A percentile compares a stretch with the other conserved stretches of the same genome.
Conservation (phyloP, 2,888 invertebrate genomes). For the Hirtodrosophila duncani region DNA sequence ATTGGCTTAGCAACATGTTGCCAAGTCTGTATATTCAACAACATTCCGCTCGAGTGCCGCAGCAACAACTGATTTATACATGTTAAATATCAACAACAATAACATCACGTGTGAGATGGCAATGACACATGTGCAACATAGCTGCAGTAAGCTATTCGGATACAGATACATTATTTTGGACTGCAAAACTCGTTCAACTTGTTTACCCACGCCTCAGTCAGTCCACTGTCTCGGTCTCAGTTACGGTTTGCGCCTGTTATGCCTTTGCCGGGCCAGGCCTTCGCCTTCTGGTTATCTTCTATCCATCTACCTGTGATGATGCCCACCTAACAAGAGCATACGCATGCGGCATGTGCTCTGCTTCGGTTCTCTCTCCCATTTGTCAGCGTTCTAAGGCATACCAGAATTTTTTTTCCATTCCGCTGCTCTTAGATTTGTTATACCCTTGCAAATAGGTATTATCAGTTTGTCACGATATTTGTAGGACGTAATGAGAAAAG, state of each 20-base stretch:
- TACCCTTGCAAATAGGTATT: no score
- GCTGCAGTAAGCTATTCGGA: constrained; percentile 47
- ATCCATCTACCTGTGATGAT: constrained; percentile 19
- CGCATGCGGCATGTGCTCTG: constrained; percentile 29
- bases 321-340: constrained; percentile 16
- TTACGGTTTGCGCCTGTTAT: no score
- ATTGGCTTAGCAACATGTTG: constrained; percentile 4
- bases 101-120: constrained; percentile 11
- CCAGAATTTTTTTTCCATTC: background rate
- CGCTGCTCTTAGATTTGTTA: no score
- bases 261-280: no score
- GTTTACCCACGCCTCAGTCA: constrained; percentile 52
- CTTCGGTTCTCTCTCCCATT: background rate
- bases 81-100: background rate
- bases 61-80: constrained; percentile 4
- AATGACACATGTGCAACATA: constrained; percentile 45
- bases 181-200: constrained; percentile 57
- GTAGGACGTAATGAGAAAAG: no score
- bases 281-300: constrained; percentile 12
- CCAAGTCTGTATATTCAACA: background rate
- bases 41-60: background rate
- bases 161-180: constrained; percentile 20
- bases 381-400: constrained; percentile 8
- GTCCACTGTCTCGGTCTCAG: no score
- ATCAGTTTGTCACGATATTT: no score